A percentile compares a stretch with the other conserved stretches of the same genome.
Conservation (phyloP, 2,113 vertebrate genomes). For the Aplodontia rufa region DNA sequence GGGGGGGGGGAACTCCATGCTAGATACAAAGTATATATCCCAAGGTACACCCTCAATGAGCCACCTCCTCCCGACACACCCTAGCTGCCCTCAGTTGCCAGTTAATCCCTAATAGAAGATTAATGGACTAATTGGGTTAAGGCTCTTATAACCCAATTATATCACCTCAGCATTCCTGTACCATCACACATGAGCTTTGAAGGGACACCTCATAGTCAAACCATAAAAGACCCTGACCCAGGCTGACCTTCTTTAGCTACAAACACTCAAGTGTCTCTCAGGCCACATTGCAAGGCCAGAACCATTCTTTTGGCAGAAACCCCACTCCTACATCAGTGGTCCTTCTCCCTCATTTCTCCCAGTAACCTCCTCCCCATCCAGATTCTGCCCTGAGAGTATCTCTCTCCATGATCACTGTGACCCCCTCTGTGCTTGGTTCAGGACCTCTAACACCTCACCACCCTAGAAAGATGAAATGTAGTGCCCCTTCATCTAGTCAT, state of each 20-base stretch:
- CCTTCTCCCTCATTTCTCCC: background rate
- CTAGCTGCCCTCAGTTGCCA: no score
- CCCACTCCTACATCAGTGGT: background rate
- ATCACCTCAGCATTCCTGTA: no score
- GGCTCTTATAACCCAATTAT: no score
- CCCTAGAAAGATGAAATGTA: background rate
- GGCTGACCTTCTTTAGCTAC: background rate
- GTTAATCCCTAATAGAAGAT: no score
- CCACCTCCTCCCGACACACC: no score
- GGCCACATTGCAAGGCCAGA: background rate
- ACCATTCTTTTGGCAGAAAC: background rate
- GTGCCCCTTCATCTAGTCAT: background rate
- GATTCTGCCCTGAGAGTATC: background rate
- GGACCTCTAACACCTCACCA: background rate
- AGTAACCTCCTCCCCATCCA: background rate
- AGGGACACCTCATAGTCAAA: no score
- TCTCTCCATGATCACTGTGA: background rate
- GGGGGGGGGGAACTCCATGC: no score
- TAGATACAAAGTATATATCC: no score
- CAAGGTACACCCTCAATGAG: no score
- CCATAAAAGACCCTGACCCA: no score
- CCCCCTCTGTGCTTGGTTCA: background rate
- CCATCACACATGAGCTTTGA: no score
- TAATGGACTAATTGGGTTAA: no score
- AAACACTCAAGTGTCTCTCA: background rate